Evolutionary conservation across 2,113 vertebrate genomes (phyloP).

Genomic region (Peromyscus polionotus): DNA sequence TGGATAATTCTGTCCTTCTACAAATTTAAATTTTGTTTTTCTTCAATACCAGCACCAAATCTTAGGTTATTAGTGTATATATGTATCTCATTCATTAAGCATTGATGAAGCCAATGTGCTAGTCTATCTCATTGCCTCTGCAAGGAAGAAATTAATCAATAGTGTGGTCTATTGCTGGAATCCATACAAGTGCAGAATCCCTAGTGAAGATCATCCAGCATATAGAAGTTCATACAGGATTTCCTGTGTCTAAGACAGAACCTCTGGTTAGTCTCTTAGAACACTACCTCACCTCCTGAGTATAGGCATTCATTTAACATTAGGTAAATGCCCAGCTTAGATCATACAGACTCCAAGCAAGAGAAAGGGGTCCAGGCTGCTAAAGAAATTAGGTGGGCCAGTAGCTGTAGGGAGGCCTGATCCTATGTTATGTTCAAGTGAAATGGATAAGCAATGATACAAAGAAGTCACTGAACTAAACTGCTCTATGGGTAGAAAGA

Average conservation of each 20-base stretch:
- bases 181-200: not conserved
- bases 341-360: not conserved
- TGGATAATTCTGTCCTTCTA: not conserved
- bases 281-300: not conserved
- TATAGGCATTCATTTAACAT: not conserved
- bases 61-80: not conserved
- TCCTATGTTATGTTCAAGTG: not conserved
- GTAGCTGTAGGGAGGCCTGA: not conserved
- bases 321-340: not conserved
- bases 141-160: conserved; percentile 21
- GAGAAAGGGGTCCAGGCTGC: not conserved
- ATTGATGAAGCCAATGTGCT: not conserved
- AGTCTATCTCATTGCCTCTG: not conserved
- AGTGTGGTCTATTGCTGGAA: not conserved
- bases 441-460: not conserved
- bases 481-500: no score
- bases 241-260: not conserved
- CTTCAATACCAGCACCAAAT: not conserved
- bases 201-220: not conserved
- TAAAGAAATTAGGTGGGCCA: not conserved
- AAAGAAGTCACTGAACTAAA: not conserved
- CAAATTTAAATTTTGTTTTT: not conserved
- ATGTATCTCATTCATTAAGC: not conserved
- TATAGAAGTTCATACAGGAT: not conserved
- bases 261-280: not conserved